Base-by-base conservation (phyloP, 2,797 vertebrate species). In the Myotis pilosus region DNA sequence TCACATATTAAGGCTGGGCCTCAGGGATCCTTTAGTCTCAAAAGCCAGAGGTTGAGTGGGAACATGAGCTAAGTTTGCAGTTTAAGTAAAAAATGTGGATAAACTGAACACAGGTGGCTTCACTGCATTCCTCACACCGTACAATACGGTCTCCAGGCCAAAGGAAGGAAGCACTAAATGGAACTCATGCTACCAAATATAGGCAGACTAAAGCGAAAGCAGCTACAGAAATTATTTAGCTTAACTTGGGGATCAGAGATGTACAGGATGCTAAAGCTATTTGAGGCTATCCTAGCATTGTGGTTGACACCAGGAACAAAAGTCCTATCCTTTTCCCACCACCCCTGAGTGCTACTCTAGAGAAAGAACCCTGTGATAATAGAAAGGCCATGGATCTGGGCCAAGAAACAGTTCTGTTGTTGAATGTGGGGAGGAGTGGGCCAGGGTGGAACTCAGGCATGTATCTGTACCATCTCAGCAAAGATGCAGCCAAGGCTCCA, bases 401-500 rank as follows among this genome's bases (percentile, higher is more conserved):
- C 47, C 87, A 89, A 91, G 81, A 94, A 91, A 81, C 19, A 90
- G 47, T 78, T 93, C 30, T 82, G 51, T 91, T 94, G 64, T 88
- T 83, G 38, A 78, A 88, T 76, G 47, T 62, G 22, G 68, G 85
- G 36, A 85, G 69, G 20, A 64, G 8, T 12, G 33, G 68, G 64
- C 78, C 78, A 81, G 78, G 47, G 19, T 83, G 62, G 68, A 92
- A 95, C 78, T 72, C 7, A 16, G 80, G 80, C 64, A 85, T 89
- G 66, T 36, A 30, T 85, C 96, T 90, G 68, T 99, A 99, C 99
- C 99, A 99, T 99, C 98, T 99, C 99, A 38, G 99, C 99, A 96
- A 99, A 99, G 97, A 99, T 99, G 97, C 99, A 99, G 36, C 99
- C 99, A 83, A 99, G 97, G 95, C 99, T 99, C 99, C 99, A 99